These are phyloP conservation scores for Halictus quadricinctus DNA, from an alignment of 2,888 invertebrate genomes.

Conservation along the genomic window DNA sequence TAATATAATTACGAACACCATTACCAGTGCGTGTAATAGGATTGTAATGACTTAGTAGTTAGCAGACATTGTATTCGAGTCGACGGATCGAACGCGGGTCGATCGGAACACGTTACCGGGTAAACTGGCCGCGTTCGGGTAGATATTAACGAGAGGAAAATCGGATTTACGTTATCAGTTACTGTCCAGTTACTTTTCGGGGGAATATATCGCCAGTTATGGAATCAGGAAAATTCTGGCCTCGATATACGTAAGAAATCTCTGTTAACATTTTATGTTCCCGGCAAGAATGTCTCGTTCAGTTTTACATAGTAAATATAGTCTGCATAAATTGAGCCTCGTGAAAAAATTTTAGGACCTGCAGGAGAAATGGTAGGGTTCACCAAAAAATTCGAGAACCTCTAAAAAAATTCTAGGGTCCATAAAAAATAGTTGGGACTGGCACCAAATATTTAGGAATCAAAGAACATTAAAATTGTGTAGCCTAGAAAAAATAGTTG, in stretches of 20 bases:
- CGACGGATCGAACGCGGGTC: conserved; percentile 24
- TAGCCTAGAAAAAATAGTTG: too few relatives aligned
- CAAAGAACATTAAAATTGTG: too few relatives aligned
- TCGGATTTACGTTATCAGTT: conserved; percentile 13
- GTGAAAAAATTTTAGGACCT: too few relatives aligned
- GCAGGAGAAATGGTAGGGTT: too few relatives aligned
- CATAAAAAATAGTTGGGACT: too few relatives aligned
- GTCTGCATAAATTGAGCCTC: too few relatives aligned
- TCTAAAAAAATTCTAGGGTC: too few relatives aligned
- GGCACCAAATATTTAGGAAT: too few relatives aligned
- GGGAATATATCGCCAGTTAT: neutral
- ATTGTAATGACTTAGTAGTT: conserved; percentile 43
- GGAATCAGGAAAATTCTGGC: neutral
- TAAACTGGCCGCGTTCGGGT: conserved; percentile 25
- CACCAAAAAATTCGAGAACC: too few relatives aligned
- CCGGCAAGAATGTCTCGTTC: neutral
- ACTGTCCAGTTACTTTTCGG: neutral
- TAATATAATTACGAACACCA: conserved; percentile 45
- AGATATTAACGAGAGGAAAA: conserved; percentile 23
- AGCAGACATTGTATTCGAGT: conserved; percentile 41
- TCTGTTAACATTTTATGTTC: neutral
- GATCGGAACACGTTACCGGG: conserved; percentile 14
- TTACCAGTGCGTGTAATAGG: conserved; percentile 39
- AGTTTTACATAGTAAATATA: neutral
- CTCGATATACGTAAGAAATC: neutral